Base-by-base conservation (phyloP, 2,797 vertebrate genomes). In the Scarus forsteni region DNA sequence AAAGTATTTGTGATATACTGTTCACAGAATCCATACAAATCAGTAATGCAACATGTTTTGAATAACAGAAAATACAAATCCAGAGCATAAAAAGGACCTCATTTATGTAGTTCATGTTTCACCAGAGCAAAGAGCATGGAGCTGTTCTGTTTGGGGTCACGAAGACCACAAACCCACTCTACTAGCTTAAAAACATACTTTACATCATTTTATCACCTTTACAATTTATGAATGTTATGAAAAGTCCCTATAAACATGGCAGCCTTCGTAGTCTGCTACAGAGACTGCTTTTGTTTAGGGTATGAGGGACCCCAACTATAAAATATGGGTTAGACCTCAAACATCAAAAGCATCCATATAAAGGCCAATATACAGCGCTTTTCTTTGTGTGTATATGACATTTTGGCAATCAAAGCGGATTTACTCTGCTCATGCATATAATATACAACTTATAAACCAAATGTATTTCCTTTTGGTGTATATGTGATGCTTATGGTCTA, bases 101-200 rank as follows among this genome's bases (percentile, higher is more conserved):
- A 39, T 27, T 59, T 42, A 14, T 35, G 38, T 44, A 14, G 39
- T 51, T 73, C 55, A 70, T 61, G 14, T 60, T 77, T 60, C 53
- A 64, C 15, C 6, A 18, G 15, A 67, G 45, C 35, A 62, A 58
- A 68, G 35, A 35, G 34, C 42, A 16, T 3, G 6, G 16, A 13
- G 50, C 62, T 59, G 64, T 56, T 69, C 14, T 60, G 40, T 74
- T 57, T 56, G 39, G 35, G 18, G 36, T 60, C 40, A 43, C 19
- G 12, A 15, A 51, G 15, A 70, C 51, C 39, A 50, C 42, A 46
- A 15, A 2, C 27, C 53, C 18, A 38, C 8, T 62, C 49, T 63
- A 16, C 50, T n/a, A 48, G 34, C 39, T 55, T 4, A 44, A 50
- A 68, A 54, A 42, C 35, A n/a, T 0, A 50, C 50, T 13, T 8